Conservation (phyloP, 1,140 invertebrate species). For the Harpegnathos saltator region DNA sequence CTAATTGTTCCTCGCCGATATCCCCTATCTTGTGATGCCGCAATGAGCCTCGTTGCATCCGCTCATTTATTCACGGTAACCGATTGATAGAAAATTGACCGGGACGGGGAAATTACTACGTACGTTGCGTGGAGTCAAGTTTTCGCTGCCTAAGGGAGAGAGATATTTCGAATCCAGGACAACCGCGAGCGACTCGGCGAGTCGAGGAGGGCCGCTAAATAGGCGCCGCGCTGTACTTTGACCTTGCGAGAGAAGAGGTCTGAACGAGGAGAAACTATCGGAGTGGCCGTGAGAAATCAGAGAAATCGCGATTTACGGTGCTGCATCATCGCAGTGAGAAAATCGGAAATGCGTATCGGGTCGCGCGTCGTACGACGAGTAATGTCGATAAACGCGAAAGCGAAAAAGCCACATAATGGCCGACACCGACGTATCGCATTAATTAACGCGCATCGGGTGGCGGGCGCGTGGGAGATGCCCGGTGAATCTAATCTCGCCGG, state of each 20-base stretch:
- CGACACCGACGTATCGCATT: too few relatives aligned
- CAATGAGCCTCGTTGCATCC: neutral
- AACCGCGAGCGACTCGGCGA: conserved; percentile 7
- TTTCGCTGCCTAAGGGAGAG: conserved; percentile 22
- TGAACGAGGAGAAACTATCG: conserved; percentile 65
- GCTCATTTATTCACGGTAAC: too few relatives aligned
- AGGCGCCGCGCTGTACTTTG: conserved; percentile 45
- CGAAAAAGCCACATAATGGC: too few relatives aligned
- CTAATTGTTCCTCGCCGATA: neutral
- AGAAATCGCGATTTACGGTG: conserved; percentile 65
- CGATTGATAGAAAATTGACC: neutral
- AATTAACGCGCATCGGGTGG: neutral
- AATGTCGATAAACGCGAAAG: too few relatives aligned
- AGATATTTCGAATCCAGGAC: conserved; percentile 39
- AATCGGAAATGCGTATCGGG: neutral
- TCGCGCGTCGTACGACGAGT: neutral
- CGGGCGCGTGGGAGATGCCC: conserved; percentile 1
- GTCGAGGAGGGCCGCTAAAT: conserved; percentile 46
- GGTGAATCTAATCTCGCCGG: conserved; percentile 3
- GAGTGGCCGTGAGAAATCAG: conserved; percentile 70
- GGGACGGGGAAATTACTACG: neutral
- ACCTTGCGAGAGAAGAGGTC: conserved; percentile 62
- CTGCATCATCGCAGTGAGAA: conserved; percentile 10
- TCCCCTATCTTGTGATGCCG: neutral
- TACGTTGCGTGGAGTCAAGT: too few relatives aligned